Base-by-base conservation (phyloP, 1,140 invertebrate genomes). In the Macrobrachium nipponense region DNA sequence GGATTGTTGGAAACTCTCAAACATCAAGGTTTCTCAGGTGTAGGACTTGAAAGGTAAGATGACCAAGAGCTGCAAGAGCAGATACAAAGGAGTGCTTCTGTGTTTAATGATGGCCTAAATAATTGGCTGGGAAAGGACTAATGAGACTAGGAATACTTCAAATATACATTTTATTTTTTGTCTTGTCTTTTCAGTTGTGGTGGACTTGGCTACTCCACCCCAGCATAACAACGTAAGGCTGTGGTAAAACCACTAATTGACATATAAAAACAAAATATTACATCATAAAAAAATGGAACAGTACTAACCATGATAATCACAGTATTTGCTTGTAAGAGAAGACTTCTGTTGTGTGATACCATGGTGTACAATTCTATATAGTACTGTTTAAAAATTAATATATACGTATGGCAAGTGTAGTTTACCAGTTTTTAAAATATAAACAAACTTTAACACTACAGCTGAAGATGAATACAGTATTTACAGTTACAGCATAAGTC, bases 231-330 rank as follows among this genome's bases (percentile, higher is more conserved):
- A 70, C 68, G 36, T 70, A 23, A 70, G 68, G 68, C 68, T 70
- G 68, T 70, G 68, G 68, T 70, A 70, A 70, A 23, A 70, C 68
- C 68, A 70, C 68, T 70, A 70, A 70, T 70, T 70, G 68, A 70
- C 68, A 70, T 70, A 70, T 70, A 70, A 70, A 70, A 70, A 70
- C 68, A 70, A 70, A 43, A 70, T 70, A 70, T 70, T 70, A 70
- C 68, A 70, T 43, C 68, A 70, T 70, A 70, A 70, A 70, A 70
- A 70, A 51, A 51, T 43, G 68, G 68, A 70, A 70, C 68, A 27
- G 36, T 23, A 70, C 68, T 20, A 70, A 70, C 36, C 36, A 43
- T 27, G 68, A 70, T 70, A 70, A 51, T 70, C 68, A 70, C 68
- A 70, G 36, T 15, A 15, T 43, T 27, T 43, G 23, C 20, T 70